Base-by-base conservation (phyloP, 2,888 invertebrate genomes). In the Cheilosia vernalis region DNA sequence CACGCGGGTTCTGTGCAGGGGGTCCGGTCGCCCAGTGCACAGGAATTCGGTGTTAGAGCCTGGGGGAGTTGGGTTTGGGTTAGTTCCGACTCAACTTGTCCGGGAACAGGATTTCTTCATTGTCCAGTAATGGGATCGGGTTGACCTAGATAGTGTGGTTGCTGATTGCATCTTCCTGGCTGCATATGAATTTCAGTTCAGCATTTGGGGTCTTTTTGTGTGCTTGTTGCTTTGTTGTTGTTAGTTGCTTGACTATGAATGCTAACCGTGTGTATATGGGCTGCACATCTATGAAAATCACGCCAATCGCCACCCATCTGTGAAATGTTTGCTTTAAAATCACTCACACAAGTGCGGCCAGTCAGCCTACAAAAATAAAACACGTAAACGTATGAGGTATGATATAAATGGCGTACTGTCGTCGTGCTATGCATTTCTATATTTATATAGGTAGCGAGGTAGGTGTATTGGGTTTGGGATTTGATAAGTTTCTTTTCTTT, bases 1-100 rank as follows among this genome's bases (percentile, higher is more conserved):
- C 63, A 69, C 63, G 69, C 79, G 73, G 70, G 51, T 84, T 84
- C 79, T 79, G 84, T 74, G 73, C 84, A 53, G 84, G 79, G 63
- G 84, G 79, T 21, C 21, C 1, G 21, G 21, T 58, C 66, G n/a
- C 10, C 56, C n/a, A 10, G 6, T 64, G 58, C 49, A 78, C 63
- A 67, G 78, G 73, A 70, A 72, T 42, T 74, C 51, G 33, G 9
- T 33, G 2, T 10, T 33, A 10, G 33, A 3, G 33, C 33, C 33
- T 3, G 37, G 21, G 27, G 70, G 33, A 77, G 58, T 69, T 55
- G 37, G 33, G 55, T 30, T 67, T 58, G 51, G 58, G 44, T 33
- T 74, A 47, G 44, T 44, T 56, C 15, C 37, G 37, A 24, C 33
- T 44, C 66, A 61, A 67, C 83, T 84, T 79, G 58, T 69, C 63